Base-by-base conservation (phyloP, 1,140 invertebrate genomes). In the Platorchestia sp. region DNA sequence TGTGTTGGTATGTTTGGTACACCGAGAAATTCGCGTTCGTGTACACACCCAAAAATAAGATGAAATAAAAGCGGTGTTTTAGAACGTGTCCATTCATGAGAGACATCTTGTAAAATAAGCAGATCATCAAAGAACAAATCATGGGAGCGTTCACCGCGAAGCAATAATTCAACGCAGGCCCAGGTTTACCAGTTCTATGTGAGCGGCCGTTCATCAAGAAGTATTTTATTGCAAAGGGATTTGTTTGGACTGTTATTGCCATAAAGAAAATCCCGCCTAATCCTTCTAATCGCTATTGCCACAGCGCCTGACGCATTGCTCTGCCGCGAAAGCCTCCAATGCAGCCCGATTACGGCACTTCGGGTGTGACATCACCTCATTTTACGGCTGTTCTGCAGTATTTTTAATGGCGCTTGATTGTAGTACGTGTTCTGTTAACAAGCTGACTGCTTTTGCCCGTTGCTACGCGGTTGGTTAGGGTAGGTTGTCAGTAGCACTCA, bases 201-300 rank as follows among this genome's bases (percentile, higher is more conserved):
- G 5, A 44, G 87, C 87, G 87, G 87, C 43, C 87, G 87, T 89
- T 89, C 87, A 89, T 89, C 87, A 89, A 42, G 87, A 89, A 89
- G 43, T 89, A 89, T 89, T 89, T 89, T 89, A 89, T 89, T 89
- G 87, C 87, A 41, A 89, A 41, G 87, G 87, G 87, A 89, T 89
- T 89, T 89, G 87, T 89, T 89, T 89, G n/a, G 87, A 89, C 87
- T 89, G 87, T 89, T 89, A 89, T 89, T 89, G 87, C 87, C 87
- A 89, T 42, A 89, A 89, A 89, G 87, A 89, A 89, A 89, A 89
- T 89, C 87, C 87, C 41, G 41, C 10, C 43, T 89, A 89, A 89
- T 89, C 87, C 87, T 7, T 89, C 87, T 89, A 89, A 89, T 89
- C 87, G 87, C 43, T 89, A 89, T 89, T 89, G 87, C 87, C 87